Evolutionary conservation across 2,113 vertebrate species (phyloP), one percentile per base, ranked within the genome.

Genomic region (Hippolais icterina): DNA sequence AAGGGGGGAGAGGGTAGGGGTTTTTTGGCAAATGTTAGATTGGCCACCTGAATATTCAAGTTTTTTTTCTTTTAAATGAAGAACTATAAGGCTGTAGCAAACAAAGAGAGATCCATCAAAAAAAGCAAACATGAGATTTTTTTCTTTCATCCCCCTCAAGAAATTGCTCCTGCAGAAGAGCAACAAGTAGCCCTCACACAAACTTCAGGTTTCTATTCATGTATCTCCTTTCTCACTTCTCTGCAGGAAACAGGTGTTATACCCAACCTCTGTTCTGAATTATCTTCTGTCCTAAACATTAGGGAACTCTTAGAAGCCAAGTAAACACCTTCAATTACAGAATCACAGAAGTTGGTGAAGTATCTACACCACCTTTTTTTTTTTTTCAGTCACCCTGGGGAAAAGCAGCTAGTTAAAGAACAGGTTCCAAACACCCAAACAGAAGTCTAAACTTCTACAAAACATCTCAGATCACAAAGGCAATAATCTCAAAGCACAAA

Each of bases 1-100:
- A 65, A 44, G 22, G 1, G 8, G 19, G 15, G 4, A 69, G 23
- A 39, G 9, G 4, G 8, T 8, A 33, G 11, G 8, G 2, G 4
- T 6, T 5, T 8, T 5, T 10, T 57, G 3, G 31, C 19, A 80
- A 60, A 15, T 10, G 2, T n/a, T 59, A 29, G 24, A 28, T 6
- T 29, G 0, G 6, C 27, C 13, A 37, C 6, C 19, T 77, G 61
- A 88, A 18, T 4, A 20, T 4, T 52, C 25, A 54, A 53, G 20
- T 1, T 2, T 24, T 54, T 56, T 52, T 52, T 52, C n/a, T 59
- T 59, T 59, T n/a, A 25, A 63, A 37, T 37, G 37, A 37, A 37
- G 37, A 37, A 37, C 37, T 37, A 37, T 37, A 60, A 68, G 9
- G 8, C 44, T 66, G 3, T 16, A 41, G 33, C 11, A 87, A 29